Evolutionary conservation across 2,888 invertebrate genomes (phyloP).

Genomic region (Megalurothrips usitatus): DNA sequence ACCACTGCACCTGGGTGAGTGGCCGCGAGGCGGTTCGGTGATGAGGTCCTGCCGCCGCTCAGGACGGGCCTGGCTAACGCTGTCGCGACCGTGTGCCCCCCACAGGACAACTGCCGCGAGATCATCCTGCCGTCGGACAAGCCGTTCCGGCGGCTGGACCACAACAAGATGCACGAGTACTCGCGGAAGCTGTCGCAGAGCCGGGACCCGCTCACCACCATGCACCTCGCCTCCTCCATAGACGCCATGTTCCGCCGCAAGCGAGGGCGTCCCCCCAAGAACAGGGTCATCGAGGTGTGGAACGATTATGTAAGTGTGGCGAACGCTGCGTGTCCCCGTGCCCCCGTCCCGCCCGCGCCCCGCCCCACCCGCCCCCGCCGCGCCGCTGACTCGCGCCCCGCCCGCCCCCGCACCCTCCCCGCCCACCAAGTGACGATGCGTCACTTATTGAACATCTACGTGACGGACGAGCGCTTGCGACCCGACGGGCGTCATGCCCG

Average conservation of each 20-base stretch:
- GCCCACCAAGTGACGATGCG: too few species aligned
- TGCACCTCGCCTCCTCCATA: conserved; percentile 64
- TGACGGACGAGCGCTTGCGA: too few species aligned
- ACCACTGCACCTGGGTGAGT: conserved; percentile 83
- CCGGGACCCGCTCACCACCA: conserved; percentile 45
- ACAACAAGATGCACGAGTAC: conserved; percentile 80
- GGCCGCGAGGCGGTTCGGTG: conserved; percentile 35
- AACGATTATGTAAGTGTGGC: conserved; percentile 65
- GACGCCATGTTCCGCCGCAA: conserved; percentile 91
- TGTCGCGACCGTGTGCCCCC: conserved; percentile 34
- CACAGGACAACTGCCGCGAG: conserved; percentile 71
- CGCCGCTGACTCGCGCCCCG: not conserved
- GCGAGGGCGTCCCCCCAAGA: conserved; percentile 94
- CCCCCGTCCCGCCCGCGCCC: not conserved
- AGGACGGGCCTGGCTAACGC: conserved; percentile 38
- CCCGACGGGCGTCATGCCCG: too few species aligned
- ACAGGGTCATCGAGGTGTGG: conserved; percentile 85
- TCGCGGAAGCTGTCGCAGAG: conserved; percentile 52
- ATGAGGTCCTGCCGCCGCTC: conserved; percentile 40
- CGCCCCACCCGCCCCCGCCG: not conserved
- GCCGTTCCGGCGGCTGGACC: conserved; percentile 74
- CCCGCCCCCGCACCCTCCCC: not conserved
- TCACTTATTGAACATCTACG: too few species aligned
- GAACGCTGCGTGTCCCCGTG: not conserved
- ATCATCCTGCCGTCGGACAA: conserved; percentile 72